phyloP scores from a whole-genome alignment of 2,888 invertebrate genomes.

The Gordius sp. region DNA sequence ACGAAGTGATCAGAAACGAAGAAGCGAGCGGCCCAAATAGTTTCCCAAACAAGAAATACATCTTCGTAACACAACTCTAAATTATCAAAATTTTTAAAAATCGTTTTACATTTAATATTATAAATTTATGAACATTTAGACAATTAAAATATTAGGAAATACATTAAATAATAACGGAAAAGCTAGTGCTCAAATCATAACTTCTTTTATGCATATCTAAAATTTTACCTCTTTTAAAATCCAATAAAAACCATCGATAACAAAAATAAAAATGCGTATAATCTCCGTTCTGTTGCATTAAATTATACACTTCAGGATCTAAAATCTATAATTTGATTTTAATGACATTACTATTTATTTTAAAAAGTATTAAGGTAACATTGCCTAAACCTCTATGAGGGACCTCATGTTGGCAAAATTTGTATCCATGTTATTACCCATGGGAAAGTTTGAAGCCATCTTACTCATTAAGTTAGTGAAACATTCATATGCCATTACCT shows the following conservation, averaged over 20 bases:
- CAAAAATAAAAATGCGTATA: constrained; percentile 91
- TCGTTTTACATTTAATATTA: constrained; percentile 16
- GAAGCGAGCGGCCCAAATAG: constrained; percentile 71
- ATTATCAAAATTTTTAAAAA: constrained; percentile 20
- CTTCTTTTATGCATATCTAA: too few species aligned
- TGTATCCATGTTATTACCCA: constrained; percentile 70
- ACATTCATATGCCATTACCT: constrained; percentile 61
- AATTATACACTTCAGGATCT: constrained; percentile 68
- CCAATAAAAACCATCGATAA: constrained; percentile 81
- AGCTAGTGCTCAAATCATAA: not conserved
- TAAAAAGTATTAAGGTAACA: constrained; percentile 16
- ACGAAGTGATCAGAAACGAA: constrained; percentile 65
- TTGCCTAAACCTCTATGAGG: constrained; percentile 30
- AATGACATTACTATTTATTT: not conserved
- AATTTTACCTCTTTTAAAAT: constrained; percentile 65
- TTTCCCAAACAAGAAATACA: constrained; percentile 72
- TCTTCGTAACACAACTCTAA: constrained; percentile 63
- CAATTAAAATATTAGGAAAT: not conserved
- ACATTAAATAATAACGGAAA: not conserved
- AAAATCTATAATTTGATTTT: constrained; percentile 40
- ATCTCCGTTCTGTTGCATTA: constrained; percentile 77
- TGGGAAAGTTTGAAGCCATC: constrained; percentile 67
- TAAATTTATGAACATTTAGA: not conserved
- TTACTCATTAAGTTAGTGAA: constrained; percentile 67
- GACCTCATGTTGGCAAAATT: constrained; percentile 76